Base-by-base conservation (phyloP, 2,888 invertebrate genomes). In the Pheosia gnoma region DNA sequence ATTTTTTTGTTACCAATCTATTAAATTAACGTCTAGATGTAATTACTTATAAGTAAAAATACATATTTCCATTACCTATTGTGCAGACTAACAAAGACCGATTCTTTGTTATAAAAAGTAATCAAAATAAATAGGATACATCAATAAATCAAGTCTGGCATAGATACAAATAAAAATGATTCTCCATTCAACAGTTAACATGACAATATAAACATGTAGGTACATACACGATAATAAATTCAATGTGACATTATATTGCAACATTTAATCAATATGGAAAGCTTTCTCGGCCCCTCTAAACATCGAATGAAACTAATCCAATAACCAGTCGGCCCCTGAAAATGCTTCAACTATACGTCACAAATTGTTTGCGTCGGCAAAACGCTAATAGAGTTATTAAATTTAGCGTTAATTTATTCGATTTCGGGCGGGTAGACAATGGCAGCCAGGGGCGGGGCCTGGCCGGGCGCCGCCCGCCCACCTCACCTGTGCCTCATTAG, bases 381-480 rank as follows among this genome's bases (percentile, higher is more conserved):
- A 84, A 85, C 83, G 83, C 83, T 92, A 93, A 93, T 90, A 86
- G 84, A 89, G 88, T 91, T 92, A 93, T 91, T 91, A 89, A 90
- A 91, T 93, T 92, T 87, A 79, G 72, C 86, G 85, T 87, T 93
- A 93, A 93, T 93, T 92, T 91, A 93, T 93, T 93, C 92, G 90
- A 92, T 93, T 93, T 91, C 70, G 79, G 70, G 68, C 66, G 80
- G 74, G 80, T 78, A 87, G 87, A 92, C 90, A 92, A 91, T 88
- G 88, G 88, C 74, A 79, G 85, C 71, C 63, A 69, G 80, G 88
- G 93, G 91, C 90, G 92, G 90, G 73, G 88, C 85, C 53, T 68
- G 37, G 55, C 25, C 37, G 36, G 62, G 79, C 82, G 45, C 86
- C 90, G 89, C 92, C 90, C 85, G 81, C 79, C 79, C 71, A 63